Evolutionary conservation across 2,113 vertebrate species (phyloP).

Genomic region (Polypterus bichir): DNA sequence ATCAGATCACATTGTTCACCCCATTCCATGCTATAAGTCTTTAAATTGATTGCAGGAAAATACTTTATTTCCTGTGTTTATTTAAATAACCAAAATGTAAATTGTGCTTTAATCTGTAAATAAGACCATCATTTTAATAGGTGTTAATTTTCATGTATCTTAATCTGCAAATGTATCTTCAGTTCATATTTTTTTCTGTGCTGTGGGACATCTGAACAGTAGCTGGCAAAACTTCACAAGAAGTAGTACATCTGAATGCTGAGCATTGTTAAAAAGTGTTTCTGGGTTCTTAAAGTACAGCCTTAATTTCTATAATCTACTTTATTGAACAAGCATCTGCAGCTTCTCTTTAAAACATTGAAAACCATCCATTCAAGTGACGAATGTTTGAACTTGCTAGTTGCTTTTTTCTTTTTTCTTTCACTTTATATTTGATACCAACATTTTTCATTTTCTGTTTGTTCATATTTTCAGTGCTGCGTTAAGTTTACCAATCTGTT

Average conservation of each 20-base stretch:
- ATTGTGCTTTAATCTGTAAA: too few relatives aligned
- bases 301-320: slow-evolving; percentile 23
- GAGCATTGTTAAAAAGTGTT: slow-evolving; percentile 20
- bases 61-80: too few relatives aligned
- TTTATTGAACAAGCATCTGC: slow-evolving; percentile 20
- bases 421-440: slow-evolving; percentile 9
- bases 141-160: too few relatives aligned
- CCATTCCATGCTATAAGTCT: too few relatives aligned
- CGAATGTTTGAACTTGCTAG: slow-evolving; percentile 26
- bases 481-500: slow-evolving; percentile 26
- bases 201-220: slow-evolving; percentile 16
- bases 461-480: slow-evolving; percentile 6
- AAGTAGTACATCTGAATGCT: slow-evolving; percentile 17
- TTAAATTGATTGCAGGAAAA: too few relatives aligned
- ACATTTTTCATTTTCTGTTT: slow-evolving; percentile 2
- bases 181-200: slow-evolving; percentile 12
- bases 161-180: too few relatives aligned
- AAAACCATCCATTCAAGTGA: slow-evolving; percentile 15
- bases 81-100: too few relatives aligned
- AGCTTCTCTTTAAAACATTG: slow-evolving; percentile 17
- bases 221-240: slow-evolving; percentile 23
- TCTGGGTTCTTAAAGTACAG: slow-evolving; percentile 10
- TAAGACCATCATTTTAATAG: too few relatives aligned
- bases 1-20: too few relatives aligned
- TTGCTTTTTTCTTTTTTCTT: slow-evolving; percentile 1